These are phyloP conservation scores for Chloroclysta siterata DNA, from an alignment of 2,888 invertebrate species.

Conservation along the genomic window DNA sequence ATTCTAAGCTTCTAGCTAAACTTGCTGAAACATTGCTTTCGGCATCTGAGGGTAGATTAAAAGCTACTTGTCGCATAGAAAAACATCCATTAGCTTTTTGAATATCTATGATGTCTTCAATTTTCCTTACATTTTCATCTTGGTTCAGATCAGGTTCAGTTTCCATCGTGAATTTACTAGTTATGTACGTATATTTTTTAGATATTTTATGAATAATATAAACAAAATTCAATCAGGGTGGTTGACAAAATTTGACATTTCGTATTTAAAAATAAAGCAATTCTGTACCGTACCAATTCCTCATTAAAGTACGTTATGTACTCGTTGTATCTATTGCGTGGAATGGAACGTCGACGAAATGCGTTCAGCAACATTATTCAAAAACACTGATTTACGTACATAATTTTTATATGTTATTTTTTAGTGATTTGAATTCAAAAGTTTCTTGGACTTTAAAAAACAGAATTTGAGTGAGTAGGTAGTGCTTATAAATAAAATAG, in stretches of 20 bases:
- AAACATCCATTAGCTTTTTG: conserved; percentile 74
- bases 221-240: conserved; percentile 50
- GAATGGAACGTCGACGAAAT: no score
- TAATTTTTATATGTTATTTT: no score
- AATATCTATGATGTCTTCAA: conserved; percentile 77
- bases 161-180: conserved; percentile 55
- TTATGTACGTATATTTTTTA: conserved; percentile 45
- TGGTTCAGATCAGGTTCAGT: conserved; percentile 32
- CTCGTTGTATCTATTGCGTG: no score
- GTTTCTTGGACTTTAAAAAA: no score
- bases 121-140: conserved; percentile 67
- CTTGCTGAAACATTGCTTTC: conserved; percentile 58
- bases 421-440: no score
- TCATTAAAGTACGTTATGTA: no score
- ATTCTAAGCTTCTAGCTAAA: conserved; percentile 64
- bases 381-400: no score
- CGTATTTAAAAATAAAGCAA: not conserved
- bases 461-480: no score
- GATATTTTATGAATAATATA: conserved; percentile 56
- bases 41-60: conserved; percentile 61
- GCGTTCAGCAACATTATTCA: no score
- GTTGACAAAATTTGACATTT: conserved; percentile 36
- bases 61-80: conserved; percentile 67
- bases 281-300: no score
- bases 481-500: no score